These are phyloP conservation scores for Oncorhynchus keta DNA, from an alignment of 2,113 vertebrate species.

Conservation along the genomic window DNA sequence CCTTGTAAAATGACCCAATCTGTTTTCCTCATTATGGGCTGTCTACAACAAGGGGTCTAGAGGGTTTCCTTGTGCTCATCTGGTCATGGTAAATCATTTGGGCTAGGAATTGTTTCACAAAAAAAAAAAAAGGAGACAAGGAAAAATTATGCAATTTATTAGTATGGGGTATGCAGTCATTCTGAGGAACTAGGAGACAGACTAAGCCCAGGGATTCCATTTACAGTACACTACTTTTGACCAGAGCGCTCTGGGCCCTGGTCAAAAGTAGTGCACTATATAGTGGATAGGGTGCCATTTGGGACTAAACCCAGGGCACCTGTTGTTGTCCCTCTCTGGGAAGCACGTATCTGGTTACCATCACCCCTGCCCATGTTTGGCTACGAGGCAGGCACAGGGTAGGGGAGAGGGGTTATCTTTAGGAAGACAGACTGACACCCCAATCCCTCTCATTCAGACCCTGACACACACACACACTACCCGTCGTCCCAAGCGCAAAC, in stretches of 20 bases:
- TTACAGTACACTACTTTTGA: no score
- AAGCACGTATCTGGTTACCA: constrained; percentile 45
- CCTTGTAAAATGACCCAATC: background rate
- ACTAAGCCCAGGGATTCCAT: no score
- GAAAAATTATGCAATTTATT: background rate
- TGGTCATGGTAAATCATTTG: background rate
- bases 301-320: constrained; percentile 30
- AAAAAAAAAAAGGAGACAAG: background rate
- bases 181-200: background rate
- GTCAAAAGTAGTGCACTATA: no score
- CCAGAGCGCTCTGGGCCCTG: no score
- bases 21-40: background rate
- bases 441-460: background rate
- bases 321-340: constrained; percentile 68
- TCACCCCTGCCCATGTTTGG: constrained; percentile 75
- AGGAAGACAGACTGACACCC: constrained; percentile 39
- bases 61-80: background rate
- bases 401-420: constrained; percentile 70
- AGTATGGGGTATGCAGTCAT: background rate
- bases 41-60: no score
- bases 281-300: no score
- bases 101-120: background rate
- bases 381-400: constrained; percentile 41
- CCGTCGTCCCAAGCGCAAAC: background rate
- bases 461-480: background rate